Base-by-base conservation (phyloP, 2,888 invertebrate genomes). In the Brachypterus glaber region DNA sequence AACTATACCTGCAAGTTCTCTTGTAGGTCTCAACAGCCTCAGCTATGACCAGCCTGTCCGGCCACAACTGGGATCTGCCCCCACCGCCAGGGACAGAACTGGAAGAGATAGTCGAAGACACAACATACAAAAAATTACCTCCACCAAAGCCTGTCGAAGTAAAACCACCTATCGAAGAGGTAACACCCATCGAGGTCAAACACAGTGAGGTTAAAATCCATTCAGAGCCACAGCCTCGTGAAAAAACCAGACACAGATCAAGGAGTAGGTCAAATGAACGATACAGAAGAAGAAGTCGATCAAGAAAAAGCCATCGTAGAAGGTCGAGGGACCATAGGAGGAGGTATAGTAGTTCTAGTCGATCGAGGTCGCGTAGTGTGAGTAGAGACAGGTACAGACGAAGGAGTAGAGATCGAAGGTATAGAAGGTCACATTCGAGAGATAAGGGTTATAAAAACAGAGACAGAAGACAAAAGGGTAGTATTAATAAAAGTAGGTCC, bases 1-100 rank as follows among this genome's bases (percentile, higher is more conserved):
- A 60, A 63, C 53, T 67, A 66, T 65, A 66, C 63, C 64, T 66
- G 63, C 63, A 65, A 67, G 67, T 66, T 67, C 67, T 67, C 62
- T 67, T 66, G 64, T 67, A 67, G 67, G 66, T 64, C 52, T 49
- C 55, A n/a, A 50, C 55, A 54, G 45, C 47, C 41, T 43, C 45
- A 21, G 9, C 7, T 21, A 21, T 5, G 21, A 7, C n/a, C n/a
- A n/a, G 59, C 46, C 53, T 57, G 31, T 46, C 51, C 18, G 48
- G 56, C 26, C 52, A 48, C 37, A 53, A 55, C 41, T 59, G 60
- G 61, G 56, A 60, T 53, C 61, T 59, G 50, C 66, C 65, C 36
- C 65, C 66, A 39, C 66, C 67, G 38, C 66, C 66, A 24, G 64
- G 66, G 36, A 62, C 62, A 21, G 64, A 63, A 41, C 53, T 51